Percentiles rank a stretch among this genome's conserved stretches.
These are phyloP conservation scores for Hartigia nigra DNA, from an alignment of 2,888 invertebrate species.

Conservation along the genomic window DNA sequence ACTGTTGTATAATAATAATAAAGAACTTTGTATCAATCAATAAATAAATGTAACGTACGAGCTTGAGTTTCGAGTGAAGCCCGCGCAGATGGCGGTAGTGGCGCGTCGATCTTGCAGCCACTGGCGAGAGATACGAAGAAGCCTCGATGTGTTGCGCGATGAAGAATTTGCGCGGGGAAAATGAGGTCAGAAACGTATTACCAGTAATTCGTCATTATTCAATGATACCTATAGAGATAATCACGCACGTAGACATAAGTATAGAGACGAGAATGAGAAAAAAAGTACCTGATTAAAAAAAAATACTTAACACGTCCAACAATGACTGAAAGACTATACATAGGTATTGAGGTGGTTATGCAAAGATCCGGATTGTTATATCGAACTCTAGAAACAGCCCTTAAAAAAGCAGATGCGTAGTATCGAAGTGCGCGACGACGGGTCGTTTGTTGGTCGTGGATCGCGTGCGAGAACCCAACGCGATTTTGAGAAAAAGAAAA, in stretches of 20 bases:
- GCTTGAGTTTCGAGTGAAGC: not conserved
- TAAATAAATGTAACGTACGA: not conserved
- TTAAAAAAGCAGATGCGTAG: not conserved
- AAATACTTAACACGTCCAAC: not conserved
- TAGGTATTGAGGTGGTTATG: not conserved
- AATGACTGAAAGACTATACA: not conserved
- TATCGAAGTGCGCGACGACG: not conserved
- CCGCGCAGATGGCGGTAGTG: not conserved
- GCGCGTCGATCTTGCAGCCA: not conserved
- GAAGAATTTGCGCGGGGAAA: not conserved
- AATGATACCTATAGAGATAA: not conserved
- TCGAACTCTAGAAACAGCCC: not conserved
- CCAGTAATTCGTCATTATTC: not conserved
- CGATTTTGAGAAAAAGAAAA: not conserved
- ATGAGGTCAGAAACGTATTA: not conserved
- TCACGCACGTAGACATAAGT: not conserved
- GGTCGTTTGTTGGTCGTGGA: constrained; percentile 9
- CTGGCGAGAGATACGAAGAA: not conserved
- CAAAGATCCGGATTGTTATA: not conserved
- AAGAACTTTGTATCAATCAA: not conserved
- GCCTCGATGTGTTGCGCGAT: not conserved
- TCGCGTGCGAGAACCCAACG: not conserved
- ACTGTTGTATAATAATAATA: not conserved
- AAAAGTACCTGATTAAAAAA: not conserved
- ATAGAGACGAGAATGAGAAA: too few species aligned